Evolutionary conservation across 2,888 invertebrate genomes (phyloP).

Genomic region (Agonopterix heracliana): DNA sequence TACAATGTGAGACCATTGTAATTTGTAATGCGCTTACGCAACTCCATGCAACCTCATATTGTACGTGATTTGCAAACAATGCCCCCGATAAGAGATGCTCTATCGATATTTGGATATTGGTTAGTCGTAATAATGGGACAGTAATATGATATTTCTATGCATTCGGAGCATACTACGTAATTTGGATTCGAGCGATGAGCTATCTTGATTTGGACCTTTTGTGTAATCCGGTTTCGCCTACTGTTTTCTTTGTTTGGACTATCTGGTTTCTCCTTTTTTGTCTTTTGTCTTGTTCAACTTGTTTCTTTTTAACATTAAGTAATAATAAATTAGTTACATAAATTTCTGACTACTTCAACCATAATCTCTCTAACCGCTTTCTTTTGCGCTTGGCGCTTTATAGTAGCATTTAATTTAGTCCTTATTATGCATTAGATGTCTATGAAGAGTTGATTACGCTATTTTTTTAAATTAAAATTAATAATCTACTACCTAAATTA

Average conservation of each 20-base stretch:
- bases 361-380: too few relatives aligned
- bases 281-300: background rate
- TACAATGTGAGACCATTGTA: too few relatives aligned
- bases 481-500: too few relatives aligned
- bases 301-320: background rate
- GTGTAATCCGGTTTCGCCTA: background rate
- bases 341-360: too few relatives aligned
- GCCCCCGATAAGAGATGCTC: constrained; percentile 40
- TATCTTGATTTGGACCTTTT: constrained; percentile 6
- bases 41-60: constrained; percentile 39
- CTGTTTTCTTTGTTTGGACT: background rate
- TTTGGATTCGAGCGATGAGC: background rate
- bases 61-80: constrained; percentile 66
- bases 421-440: too few relatives aligned
- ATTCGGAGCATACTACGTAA: constrained; percentile 4
- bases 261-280: background rate
- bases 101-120: constrained; percentile 33
- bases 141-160: constrained; percentile 7
- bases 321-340: too few relatives aligned
- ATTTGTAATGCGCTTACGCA: constrained; percentile 49
- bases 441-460: too few relatives aligned
- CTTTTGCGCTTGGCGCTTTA: too few relatives aligned
- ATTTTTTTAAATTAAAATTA: too few relatives aligned
- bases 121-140: constrained; percentile 14
- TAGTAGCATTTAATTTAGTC: too few relatives aligned